These are phyloP conservation scores for Emydocephalus ijimae DNA, from an alignment of 2,113 vertebrate species.

Conservation along the genomic window DNA sequence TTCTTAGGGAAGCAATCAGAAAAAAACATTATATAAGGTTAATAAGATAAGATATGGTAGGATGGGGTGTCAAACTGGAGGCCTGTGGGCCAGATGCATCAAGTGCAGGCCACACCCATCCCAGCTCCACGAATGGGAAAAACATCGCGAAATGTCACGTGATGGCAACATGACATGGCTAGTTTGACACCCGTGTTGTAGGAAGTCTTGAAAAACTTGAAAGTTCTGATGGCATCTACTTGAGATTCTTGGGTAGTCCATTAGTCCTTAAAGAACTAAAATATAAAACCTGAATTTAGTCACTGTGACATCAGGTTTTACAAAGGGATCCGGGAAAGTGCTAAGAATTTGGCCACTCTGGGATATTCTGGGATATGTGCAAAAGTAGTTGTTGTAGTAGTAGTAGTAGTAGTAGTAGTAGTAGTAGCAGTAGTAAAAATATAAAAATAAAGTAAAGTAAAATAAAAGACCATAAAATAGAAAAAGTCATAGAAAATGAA, in stretches of 20 bases:
- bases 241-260: neutral
- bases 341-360: neutral
- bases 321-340: neutral
- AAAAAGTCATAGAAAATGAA: too few species aligned
- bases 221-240: neutral
- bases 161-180: accelerated
- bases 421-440: neutral
- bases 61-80: too few species aligned
- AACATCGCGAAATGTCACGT: too few species aligned
- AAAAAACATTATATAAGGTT: neutral
- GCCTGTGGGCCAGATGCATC: too few species aligned
- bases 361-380: neutral
- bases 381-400: too few species aligned
- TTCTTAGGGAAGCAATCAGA: neutral
- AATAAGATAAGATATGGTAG: neutral
- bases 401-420: too few species aligned
- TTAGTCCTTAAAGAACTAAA: neutral
- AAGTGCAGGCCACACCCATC: too few species aligned
- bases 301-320: neutral
- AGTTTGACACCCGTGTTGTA: neutral
- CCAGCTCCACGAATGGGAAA: too few species aligned
- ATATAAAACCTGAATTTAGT: neutral
- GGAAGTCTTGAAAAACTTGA: neutral
- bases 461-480: too few species aligned
- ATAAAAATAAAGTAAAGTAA: too few species aligned